Percentiles rank a stretch among this genome's conserved stretches.
Evolutionary conservation across 2,888 invertebrate species (phyloP).

Genomic region (Drosophila leonis): DNA sequence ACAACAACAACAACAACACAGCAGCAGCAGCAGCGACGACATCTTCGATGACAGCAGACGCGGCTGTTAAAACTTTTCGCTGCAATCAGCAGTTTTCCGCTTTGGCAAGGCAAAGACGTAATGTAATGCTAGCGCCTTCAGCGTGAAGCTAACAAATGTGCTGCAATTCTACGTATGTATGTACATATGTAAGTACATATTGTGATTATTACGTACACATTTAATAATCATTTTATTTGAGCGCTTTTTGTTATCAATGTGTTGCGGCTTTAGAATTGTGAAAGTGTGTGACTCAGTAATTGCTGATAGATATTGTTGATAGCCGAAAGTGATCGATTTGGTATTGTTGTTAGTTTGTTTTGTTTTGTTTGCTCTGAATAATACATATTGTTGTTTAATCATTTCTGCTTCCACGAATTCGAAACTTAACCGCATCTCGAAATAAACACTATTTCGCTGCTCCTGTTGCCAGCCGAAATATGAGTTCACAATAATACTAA

Average conservation of each 20-base stretch:
- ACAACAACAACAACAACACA: neutral
- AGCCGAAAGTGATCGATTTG: constrained; percentile 4
- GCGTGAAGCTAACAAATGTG: neutral
- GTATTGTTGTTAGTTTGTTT: constrained; percentile 1
- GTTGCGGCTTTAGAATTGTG: neutral
- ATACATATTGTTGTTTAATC: neutral
- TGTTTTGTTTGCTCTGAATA: neutral
- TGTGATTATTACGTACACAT: constrained; percentile 8
- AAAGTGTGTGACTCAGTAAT: constrained; percentile 13
- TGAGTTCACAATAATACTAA: neutral
- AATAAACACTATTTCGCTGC: neutral
- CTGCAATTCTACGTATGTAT: neutral
- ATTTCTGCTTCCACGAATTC: neutral
- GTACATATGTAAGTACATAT: neutral
- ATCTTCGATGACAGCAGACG: constrained; percentile 16
- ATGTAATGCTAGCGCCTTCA: neutral
- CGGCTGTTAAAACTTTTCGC: constrained; percentile 16
- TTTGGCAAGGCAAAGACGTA: constrained; percentile 1
- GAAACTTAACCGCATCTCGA: neutral
- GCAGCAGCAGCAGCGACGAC: neutral
- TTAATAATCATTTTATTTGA: constrained; percentile 19
- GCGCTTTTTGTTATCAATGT: constrained; percentile 17
- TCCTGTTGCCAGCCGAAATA: neutral
- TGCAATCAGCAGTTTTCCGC: constrained; percentile 23
- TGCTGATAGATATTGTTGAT: constrained; percentile 16